Conservation (phyloP, 1,140 invertebrate genomes). For the Chymomyza costata region DNA sequence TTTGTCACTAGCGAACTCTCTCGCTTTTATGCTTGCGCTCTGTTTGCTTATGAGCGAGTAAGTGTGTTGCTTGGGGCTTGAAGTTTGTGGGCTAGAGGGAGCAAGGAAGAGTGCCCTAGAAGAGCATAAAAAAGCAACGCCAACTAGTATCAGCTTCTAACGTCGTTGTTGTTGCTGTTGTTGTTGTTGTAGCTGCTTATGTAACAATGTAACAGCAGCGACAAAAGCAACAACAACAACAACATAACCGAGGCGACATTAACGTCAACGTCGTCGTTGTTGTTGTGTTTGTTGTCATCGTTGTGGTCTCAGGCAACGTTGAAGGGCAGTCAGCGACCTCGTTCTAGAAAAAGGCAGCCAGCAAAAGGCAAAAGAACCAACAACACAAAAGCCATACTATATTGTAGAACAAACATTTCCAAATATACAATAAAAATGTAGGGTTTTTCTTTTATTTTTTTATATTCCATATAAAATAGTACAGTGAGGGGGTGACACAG, state of each 20-base stretch:
- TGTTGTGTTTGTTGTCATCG: slow-evolving; percentile 26
- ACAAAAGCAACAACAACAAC: not conserved
- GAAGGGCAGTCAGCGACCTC: slow-evolving; percentile 73
- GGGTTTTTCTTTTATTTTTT: slow-evolving; percentile 26
- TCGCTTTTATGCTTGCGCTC: too few species aligned
- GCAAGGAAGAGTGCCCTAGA: too few species aligned
- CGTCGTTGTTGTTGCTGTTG: slow-evolving; percentile 16
- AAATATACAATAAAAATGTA: slow-evolving; percentile 42
- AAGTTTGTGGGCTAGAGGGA: slow-evolving; percentile 20
- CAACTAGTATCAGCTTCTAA: too few species aligned
- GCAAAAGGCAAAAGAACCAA: slow-evolving; percentile 12
- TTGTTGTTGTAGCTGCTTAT: slow-evolving; percentile 50
- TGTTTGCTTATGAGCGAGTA: too few species aligned
- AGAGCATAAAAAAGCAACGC: slow-evolving; percentile 50
- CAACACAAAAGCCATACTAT: slow-evolving; percentile 21
- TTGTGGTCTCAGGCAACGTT: slow-evolving; percentile 39
- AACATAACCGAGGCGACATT: not conserved
- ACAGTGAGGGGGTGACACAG: too few species aligned
- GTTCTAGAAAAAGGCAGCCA: slow-evolving; percentile 62
- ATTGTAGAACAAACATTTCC: slow-evolving; percentile 45
- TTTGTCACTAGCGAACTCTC: slow-evolving; percentile 7
- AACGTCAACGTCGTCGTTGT: too few species aligned
- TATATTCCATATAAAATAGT: slow-evolving; percentile 33
- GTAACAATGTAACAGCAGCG: slow-evolving; percentile 37
- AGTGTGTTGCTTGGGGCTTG: slow-evolving; percentile 23